Evolutionary conservation across 2,888 invertebrate genomes (phyloP).

Genomic region (Scaptomyza caliginosa): DNA sequence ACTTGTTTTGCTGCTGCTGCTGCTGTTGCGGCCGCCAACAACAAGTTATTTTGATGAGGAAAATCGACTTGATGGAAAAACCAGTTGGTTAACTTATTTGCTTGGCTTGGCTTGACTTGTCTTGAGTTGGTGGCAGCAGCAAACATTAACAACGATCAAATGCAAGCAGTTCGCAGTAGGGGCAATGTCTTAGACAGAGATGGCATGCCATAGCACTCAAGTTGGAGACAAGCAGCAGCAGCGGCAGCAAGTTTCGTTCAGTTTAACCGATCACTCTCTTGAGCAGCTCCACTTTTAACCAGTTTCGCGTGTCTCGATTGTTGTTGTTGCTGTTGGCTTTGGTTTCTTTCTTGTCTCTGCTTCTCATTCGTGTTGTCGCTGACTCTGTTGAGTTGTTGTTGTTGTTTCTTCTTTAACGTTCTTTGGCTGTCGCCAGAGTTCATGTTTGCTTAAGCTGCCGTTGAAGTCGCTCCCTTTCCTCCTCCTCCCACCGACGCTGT

Average conservation of each 20-base stretch:
- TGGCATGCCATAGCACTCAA: conserved; percentile 4
- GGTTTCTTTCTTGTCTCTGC: conserved; percentile 1
- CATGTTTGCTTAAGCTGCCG: conserved; percentile 72
- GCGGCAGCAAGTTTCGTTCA: conserved; percentile 48
- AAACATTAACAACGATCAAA: conserved; percentile 42
- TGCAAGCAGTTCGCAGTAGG: conserved; percentile 51
- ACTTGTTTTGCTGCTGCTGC: conserved; percentile 48
- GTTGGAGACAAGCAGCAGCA: conserved; percentile 20
- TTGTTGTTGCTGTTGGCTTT: conserved; percentile 11
- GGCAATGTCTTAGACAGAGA: conserved; percentile 53
- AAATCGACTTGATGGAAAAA: conserved; percentile 50
- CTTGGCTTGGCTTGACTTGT: conserved; percentile 24
- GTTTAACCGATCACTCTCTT: conserved; percentile 49
- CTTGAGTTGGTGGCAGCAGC: conserved; percentile 9
- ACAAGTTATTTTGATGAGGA: conserved; percentile 32
- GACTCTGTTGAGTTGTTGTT: conserved; percentile 14
- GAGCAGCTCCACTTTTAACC: conserved; percentile 73
- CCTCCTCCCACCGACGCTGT: neutral
- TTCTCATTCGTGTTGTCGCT: conserved; percentile 18
- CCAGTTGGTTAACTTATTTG: conserved; percentile 54
- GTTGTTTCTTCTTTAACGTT: conserved; percentile 37
- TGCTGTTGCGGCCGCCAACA: conserved; percentile 40
- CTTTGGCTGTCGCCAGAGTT: conserved; percentile 66
- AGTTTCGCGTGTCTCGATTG: conserved; percentile 48
- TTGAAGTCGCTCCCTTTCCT: conserved; percentile 36